Percentiles rank a stretch among this genome's conserved stretches.
phyloP scores from a whole-genome alignment of 2,888 invertebrate species.

The Drosophila borborema region DNA sequence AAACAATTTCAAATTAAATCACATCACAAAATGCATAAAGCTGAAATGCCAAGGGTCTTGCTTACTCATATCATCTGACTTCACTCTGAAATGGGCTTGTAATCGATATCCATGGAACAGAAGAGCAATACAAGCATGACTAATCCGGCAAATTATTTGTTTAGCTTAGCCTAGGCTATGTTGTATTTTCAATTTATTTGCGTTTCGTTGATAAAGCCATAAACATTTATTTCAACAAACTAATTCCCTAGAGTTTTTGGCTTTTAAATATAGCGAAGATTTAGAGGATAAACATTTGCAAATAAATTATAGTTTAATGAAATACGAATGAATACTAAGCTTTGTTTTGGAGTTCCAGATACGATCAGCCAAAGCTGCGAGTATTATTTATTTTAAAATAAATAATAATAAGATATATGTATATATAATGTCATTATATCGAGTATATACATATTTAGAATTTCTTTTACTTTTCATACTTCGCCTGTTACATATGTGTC shows the following conservation, averaged over 20 bases:
- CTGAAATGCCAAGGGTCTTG: constrained; percentile 14
- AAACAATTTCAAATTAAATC: constrained; percentile 76
- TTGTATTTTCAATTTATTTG: not conserved
- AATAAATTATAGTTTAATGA: not conserved
- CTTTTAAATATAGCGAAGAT: not conserved
- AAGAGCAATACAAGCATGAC: not conserved
- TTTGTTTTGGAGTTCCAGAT: not conserved
- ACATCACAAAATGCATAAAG: constrained; percentile 36
- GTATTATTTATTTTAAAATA: not conserved
- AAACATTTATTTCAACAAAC: constrained; percentile 1
- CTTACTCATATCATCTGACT: constrained; percentile 9
- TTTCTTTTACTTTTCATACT: too few species aligned
- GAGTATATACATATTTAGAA: too few species aligned
- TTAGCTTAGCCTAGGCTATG: not conserved
- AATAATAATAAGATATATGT: too few species aligned
- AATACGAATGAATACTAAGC: not conserved
- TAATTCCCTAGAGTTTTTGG: not conserved
- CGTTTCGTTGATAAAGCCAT: not conserved
- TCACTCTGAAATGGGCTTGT: not conserved
- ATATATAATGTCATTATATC: too few species aligned
- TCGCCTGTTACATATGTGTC: too few species aligned
- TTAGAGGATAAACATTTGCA: constrained; percentile 3
- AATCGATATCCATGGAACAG: not conserved
- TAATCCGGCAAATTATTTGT: constrained; percentile 1
- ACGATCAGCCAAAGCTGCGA: not conserved